Evolutionary conservation across 1,140 invertebrate genomes (phyloP).

Genomic region (Drosophila trapezifrons): DNA sequence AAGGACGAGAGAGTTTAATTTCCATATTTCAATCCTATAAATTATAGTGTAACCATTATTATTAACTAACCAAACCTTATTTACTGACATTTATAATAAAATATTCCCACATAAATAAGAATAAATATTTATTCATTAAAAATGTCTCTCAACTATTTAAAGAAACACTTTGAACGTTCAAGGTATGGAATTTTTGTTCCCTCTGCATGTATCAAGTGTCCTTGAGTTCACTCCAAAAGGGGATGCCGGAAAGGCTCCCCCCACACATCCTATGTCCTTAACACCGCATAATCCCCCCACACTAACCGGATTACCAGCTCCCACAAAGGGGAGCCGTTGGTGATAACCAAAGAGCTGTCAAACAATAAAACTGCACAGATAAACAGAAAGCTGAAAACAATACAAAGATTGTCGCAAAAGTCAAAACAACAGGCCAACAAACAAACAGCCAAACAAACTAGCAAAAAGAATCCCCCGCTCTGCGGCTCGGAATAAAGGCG

Average conservation of each 20-base stretch:
- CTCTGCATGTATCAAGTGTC: background rate
- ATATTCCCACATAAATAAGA: too few relatives aligned
- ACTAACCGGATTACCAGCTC: constrained; percentile 56
- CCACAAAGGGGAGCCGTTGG: constrained; percentile 18
- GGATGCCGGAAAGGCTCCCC: background rate
- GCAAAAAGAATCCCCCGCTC: constrained; percentile 14
- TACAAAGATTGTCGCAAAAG: constrained; percentile 49
- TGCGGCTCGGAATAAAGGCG: constrained; percentile 20
- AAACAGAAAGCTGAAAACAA: constrained; percentile 34
- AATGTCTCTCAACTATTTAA: too few relatives aligned
- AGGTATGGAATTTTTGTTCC: too few relatives aligned
- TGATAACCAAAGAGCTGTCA: constrained; percentile 32
- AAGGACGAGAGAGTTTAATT: too few relatives aligned
- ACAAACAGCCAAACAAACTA: constrained; percentile 29
- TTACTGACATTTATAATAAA: too few relatives aligned
- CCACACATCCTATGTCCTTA: constrained; percentile 31
- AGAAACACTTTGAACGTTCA: too few relatives aligned
- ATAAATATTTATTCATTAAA: too few relatives aligned
- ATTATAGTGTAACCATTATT: too few relatives aligned
- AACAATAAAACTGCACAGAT: constrained; percentile 58
- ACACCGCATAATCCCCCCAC: constrained; percentile 49
- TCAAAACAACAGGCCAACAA: constrained; percentile 37
- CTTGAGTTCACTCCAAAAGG: constrained; percentile 5
- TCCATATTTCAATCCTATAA: too few relatives aligned
- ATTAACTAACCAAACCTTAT: too few relatives aligned